Evolutionary conservation across 64 coral and sea anemone species (phyloP).

Genomic region (Exaiptasia diaphana): DNA sequence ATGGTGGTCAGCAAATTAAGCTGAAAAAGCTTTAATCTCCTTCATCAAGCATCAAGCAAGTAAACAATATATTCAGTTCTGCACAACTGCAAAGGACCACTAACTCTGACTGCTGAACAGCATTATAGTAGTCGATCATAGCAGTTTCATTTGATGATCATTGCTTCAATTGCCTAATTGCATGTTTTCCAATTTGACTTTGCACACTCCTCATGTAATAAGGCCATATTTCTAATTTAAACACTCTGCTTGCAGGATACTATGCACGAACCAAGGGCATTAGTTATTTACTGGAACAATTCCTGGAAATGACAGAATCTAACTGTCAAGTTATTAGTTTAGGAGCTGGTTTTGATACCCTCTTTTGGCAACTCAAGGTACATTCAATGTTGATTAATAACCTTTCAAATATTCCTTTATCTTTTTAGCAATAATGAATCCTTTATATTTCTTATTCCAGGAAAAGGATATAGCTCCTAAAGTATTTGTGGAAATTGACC

Average conservation of each 20-base stretch:
- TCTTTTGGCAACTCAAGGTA: conserved; percentile 98
- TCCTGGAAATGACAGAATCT: conserved; percentile 65
- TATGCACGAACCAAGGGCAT: conserved; percentile 91
- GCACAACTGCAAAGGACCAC: no score
- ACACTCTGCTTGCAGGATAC: conserved; percentile 49
- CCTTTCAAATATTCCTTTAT: not conserved
- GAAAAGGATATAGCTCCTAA: conserved; percentile 62
- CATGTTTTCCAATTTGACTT: not conserved
- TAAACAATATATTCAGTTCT: no score
- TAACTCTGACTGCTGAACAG: no score
- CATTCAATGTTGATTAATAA: not conserved
- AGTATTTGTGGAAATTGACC: conserved; percentile 88
- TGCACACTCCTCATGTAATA: not conserved
- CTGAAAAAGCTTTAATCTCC: no score
- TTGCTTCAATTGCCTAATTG: not conserved
- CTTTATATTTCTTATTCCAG: conserved; percentile 8
- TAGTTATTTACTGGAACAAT: conserved; percentile 67
- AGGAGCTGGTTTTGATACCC: conserved; percentile 88
- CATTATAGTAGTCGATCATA: not conserved
- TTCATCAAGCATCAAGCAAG: no score
- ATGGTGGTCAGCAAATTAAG: no score
- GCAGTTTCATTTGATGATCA: not conserved
- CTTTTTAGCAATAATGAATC: not conserved
- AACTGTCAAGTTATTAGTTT: conserved; percentile 89
- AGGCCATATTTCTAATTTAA: not conserved